phyloP scores from a whole-genome alignment of 2,888 invertebrate genomes.

The Oeneis ivallda region DNA sequence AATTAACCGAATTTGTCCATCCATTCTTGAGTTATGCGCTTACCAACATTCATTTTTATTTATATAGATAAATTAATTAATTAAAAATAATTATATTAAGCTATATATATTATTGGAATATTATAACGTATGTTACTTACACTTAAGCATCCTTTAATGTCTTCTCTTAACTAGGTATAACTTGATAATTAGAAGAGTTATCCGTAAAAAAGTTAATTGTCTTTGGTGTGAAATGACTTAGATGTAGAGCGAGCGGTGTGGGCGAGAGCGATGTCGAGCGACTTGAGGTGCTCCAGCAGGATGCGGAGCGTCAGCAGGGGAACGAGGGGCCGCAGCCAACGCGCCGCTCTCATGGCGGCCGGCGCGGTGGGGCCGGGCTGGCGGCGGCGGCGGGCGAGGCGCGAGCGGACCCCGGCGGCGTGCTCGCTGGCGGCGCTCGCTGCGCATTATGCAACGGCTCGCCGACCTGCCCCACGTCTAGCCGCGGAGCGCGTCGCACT shows the following conservation, averaged over 20 bases:
- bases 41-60: too few relatives aligned
- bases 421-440: slow-evolving; percentile 59
- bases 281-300: slow-evolving; percentile 71
- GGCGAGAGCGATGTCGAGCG: slow-evolving; percentile 55
- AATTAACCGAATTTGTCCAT: too few relatives aligned
- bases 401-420: slow-evolving; percentile 49
- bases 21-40: too few relatives aligned
- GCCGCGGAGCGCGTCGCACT: slow-evolving; percentile 70
- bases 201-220: slow-evolving; percentile 49
- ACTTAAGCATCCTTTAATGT: slow-evolving; percentile 52
- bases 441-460: slow-evolving; percentile 72
- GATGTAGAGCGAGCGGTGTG: slow-evolving; percentile 37
- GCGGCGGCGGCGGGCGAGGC: slow-evolving; percentile 44
- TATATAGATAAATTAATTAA: too few relatives aligned
- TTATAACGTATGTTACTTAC: slow-evolving; percentile 51
- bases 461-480: slow-evolving; percentile 78
- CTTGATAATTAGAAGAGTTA: slow-evolving; percentile 44
- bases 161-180: slow-evolving; percentile 53
- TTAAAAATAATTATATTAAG: neutral
- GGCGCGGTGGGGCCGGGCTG: slow-evolving; percentile 42
- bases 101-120: neutral
- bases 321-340: slow-evolving; percentile 60
- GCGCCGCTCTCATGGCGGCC: slow-evolving; percentile 50
- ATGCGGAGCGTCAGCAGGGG: slow-evolving; percentile 67
- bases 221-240: slow-evolving; percentile 39